Conservation (phyloP, 2,113 vertebrate species). For the Esox niger region DNA sequence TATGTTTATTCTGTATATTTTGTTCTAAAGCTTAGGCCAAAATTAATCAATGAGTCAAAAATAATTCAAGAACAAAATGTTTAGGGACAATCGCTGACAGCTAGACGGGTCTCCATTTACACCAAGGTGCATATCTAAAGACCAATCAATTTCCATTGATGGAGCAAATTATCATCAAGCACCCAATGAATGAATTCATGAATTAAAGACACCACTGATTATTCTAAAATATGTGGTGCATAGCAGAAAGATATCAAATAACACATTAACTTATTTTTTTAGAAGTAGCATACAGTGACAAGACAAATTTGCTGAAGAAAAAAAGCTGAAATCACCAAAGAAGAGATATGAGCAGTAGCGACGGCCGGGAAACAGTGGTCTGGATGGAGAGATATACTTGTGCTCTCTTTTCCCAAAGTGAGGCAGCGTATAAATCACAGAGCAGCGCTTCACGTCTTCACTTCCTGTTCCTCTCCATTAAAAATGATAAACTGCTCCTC, state of each 20-base stretch:
- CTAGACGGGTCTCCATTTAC: constrained; percentile 12
- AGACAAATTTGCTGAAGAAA: constrained; percentile 6
- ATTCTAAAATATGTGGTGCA: background rate
- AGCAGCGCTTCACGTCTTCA: constrained; percentile 54
- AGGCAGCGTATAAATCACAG: constrained; percentile 60
- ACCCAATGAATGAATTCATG: constrained; percentile 11
- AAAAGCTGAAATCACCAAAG: constrained; percentile 11
- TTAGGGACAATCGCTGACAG: background rate
- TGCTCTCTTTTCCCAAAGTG: constrained; percentile 42
- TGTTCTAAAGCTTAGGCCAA: background rate
- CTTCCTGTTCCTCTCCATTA: constrained; percentile 72
- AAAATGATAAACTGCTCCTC: constrained; percentile 74
- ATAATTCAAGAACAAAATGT: background rate
- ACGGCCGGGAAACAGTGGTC: constrained; percentile 42
- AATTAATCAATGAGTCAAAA: background rate
- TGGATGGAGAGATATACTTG: constrained; percentile 61
- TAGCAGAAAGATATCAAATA: background rate
- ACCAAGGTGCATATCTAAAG: constrained; percentile 42
- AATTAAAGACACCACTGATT: background rate
- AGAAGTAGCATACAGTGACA: background rate
- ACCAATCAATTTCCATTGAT: constrained; percentile 17
- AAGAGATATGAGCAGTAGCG: constrained; percentile 4
- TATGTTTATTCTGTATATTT: background rate
- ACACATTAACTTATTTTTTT: background rate
- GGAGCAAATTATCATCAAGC: constrained; percentile 22